Evolutionary conservation across 2,888 invertebrate genomes (phyloP).

Genomic region (Sinelater perroti): DNA sequence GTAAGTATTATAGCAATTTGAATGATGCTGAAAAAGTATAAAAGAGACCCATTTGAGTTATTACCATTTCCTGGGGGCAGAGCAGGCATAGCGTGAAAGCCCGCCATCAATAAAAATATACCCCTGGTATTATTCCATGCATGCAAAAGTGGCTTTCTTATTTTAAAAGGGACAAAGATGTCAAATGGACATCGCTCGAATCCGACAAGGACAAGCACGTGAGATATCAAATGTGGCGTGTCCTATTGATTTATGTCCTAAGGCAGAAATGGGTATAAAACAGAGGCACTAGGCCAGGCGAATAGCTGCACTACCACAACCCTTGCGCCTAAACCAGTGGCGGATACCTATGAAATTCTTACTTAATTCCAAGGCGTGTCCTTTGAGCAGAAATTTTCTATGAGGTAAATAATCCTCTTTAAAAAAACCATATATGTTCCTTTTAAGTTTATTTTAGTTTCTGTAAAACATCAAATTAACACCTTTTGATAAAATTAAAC

Average conservation of each 20-base stretch:
- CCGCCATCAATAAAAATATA: constrained; percentile 45
- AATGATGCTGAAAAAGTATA: constrained; percentile 39
- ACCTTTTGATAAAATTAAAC: no score
- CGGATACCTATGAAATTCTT: constrained; percentile 6
- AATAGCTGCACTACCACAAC: constrained; percentile 34
- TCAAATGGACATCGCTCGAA: constrained; percentile 30
- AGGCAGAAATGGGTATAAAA: constrained; percentile 34
- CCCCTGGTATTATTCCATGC: constrained; percentile 39
- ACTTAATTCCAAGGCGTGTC: no score
- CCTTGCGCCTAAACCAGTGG: constrained; percentile 11
- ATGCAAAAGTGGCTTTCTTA: constrained; percentile 40
- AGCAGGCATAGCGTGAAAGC: constrained; percentile 42
- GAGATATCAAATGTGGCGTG: constrained; percentile 43
- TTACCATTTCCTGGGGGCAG: constrained; percentile 41
- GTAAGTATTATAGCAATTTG: constrained; percentile 36
- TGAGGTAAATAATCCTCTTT: no score
- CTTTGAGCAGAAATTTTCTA: no score
- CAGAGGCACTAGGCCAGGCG: constrained; percentile 40
- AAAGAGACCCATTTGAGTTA: constrained; percentile 41
- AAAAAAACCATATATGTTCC: no score
- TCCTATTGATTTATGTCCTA: constrained; percentile 43
- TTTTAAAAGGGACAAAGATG: constrained; percentile 40
- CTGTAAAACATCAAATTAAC: no score
- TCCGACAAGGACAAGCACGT: constrained; percentile 33
- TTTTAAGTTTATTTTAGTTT: no score